Base-by-base conservation (phyloP, 2,888 invertebrate species). In the Cerceris ruficornis region DNA sequence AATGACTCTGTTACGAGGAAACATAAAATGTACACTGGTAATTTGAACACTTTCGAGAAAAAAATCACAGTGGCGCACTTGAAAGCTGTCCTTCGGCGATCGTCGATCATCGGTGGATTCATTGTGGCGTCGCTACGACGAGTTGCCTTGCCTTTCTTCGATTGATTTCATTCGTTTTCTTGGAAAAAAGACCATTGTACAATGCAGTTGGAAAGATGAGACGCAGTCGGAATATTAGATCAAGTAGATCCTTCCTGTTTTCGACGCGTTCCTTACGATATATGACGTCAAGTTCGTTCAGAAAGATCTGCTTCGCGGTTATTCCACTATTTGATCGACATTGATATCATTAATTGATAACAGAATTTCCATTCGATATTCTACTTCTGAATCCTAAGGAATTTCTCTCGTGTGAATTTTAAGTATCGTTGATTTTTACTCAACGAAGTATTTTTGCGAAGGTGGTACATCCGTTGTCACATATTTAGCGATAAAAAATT, bases 181-280 rank as follows among this genome's bases (percentile, higher is more conserved):
- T 17, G 49, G 60, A 65, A 75, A 75, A 75, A 43, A 11, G 11
- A 11, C 9, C 43, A 42, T 7, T 42, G 58, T 7, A 15, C 58
- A 41, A 41, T 7, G 14, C 58, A 41, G 42, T 13, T 42, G 49
- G 15, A 72, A 57, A 62, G 52, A 14, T 14, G 17, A 60, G 28
- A 65, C 75, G 75, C 60, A 9, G 9, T n/a, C 28, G 14, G 75
- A 75, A 75, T 75, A 57, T 60, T 13, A 65, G 55, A 69, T 60
- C 0, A 41, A 39, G 9, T 13, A 7, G 57, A 9, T 6, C 14
- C 28, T 49, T 52, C 59, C 46, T 69, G 69, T 2, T 64, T 41
- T 54, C 13, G 11, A 6, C 43, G 15, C 9, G 58, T 64, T n/a
- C 9, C 13, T 7, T 14, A 11, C n/a, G 15, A 14, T 15, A 15